Percentiles rank a stretch among this genome's conserved stretches.
phyloP scores from a whole-genome alignment of 2,888 invertebrate genomes.

The Poecilobothrus nobilitatus region DNA sequence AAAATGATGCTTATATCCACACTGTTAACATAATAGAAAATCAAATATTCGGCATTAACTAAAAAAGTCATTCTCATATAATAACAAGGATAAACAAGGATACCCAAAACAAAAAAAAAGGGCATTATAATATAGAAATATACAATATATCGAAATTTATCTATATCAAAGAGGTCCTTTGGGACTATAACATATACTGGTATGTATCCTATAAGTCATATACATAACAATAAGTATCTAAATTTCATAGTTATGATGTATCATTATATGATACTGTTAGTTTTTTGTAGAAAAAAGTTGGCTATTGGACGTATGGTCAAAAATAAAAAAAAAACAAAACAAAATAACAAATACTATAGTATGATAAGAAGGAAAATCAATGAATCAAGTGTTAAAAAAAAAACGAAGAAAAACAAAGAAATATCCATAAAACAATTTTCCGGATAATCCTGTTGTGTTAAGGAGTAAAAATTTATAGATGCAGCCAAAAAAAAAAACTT shows the following conservation, averaged over 20 bases:
- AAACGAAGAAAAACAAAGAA: too few relatives aligned
- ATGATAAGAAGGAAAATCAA: too few relatives aligned
- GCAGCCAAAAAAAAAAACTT: background rate
- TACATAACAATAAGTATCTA: background rate
- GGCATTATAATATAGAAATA: background rate
- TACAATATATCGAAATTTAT: background rate
- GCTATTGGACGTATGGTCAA: background rate
- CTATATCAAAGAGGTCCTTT: constrained; percentile 4
- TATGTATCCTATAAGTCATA: too few relatives aligned
- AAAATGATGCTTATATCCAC: too few relatives aligned
- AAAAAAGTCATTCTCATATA: background rate
- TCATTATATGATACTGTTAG: background rate
- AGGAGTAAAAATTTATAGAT: too few relatives aligned
- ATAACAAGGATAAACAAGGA: background rate
- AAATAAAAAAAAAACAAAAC: background rate
- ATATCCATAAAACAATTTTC: too few relatives aligned
- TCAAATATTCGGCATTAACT: background rate
- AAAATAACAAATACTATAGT: too few relatives aligned
- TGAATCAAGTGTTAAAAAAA: too few relatives aligned
- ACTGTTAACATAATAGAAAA: too few relatives aligned
- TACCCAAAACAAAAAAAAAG: too few relatives aligned
- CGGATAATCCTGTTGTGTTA: too few relatives aligned
- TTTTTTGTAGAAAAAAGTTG: background rate
- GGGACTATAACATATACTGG: background rate
- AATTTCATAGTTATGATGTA: background rate